Base-by-base conservation (phyloP, 2,797 vertebrate genomes). In the Tapirus indicus region DNA sequence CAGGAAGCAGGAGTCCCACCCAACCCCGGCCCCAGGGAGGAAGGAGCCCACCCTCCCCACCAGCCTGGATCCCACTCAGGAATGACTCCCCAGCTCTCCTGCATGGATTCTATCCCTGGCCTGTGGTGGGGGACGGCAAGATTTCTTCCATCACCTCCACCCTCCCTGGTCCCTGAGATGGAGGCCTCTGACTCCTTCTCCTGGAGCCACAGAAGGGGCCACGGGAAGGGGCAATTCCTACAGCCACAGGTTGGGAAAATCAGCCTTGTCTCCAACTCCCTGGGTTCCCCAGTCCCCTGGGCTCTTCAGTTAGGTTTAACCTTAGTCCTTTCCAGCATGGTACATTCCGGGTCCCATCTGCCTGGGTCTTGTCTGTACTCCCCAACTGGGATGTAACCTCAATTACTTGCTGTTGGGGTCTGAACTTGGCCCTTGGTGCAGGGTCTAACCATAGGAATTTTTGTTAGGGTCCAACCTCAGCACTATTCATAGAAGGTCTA, bases 41-140 rank as follows among this genome's bases (percentile, higher is more conserved):
- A n/a, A 56, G 52, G 23, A n/a, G 49, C 17, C 29, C 64, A 20
- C 71, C 21, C 23, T 23, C 80, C 6, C 41, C 35, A 2, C 52
- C 74, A 78, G 78, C 25, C 47, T 29, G 38, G 71, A 62, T 4
- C 21, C 23, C 0, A 23, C 72, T 66, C 78, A 16, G 23, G 32
- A 74, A 74, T 66, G 29, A 35, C 77, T 54, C 90, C 17, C 79
- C 80, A 58, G 25, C 13, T 66, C 44, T 41, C 56, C n/a, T 60
- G 64, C 89, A 60, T 1, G 17, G 79, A 79, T 68, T 91, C 93
- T 95, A 74, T 87, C 96, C 86, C 78, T 80, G 86, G 91, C 69
- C 6, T 9, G 47, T 2, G 8, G n/a, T 7, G 29, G 83, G 52
- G 29, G 54, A 66, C 7, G 89, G 75, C 9, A 11, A 12, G 35